A percentile compares a stretch with the other conserved stretches of the same genome.
phyloP scores from a whole-genome alignment of 2,113 vertebrate genomes.

The Chrysochloris asiatica region DNA sequence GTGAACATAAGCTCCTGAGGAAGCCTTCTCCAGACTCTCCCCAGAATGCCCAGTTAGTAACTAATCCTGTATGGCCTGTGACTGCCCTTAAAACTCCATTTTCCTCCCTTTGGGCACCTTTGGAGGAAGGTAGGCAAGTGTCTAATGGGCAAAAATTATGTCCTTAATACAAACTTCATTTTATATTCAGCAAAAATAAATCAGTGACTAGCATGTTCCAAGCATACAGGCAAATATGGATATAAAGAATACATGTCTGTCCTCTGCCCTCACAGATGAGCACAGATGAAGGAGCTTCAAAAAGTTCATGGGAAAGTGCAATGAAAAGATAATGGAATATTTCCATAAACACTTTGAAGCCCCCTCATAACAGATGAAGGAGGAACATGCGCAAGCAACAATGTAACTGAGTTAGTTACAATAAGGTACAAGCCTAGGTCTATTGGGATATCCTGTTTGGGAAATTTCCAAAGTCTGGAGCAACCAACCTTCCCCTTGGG shows the following conservation, averaged over 20 bases:
- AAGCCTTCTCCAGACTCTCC: not conserved
- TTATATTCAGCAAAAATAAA: not conserved
- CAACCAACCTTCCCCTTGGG: not conserved
- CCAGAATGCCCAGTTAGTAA: not conserved
- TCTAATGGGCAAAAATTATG: not conserved
- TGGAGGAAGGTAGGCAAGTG: not conserved
- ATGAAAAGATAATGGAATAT: too few species aligned
- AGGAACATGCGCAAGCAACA: not conserved
- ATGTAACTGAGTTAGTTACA: not conserved
- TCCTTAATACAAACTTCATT: not conserved
- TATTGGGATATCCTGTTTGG: not conserved
- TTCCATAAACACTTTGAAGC: too few species aligned
- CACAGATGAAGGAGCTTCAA: not conserved
- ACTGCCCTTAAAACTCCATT: not conserved
- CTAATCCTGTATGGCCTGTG: not conserved
- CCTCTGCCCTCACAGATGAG: not conserved
- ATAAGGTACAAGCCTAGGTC: not conserved
- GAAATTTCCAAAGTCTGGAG: not conserved
- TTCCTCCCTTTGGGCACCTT: not conserved
- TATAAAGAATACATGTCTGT: not conserved
- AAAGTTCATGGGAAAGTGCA: too few species aligned
- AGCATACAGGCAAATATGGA: not conserved
- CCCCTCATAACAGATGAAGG: not conserved
- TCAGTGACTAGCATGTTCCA: not conserved
- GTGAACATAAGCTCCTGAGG: not conserved